Evolutionary conservation across 2,113 vertebrate genomes (phyloP).

Genomic region (Zosterops borbonicus): DNA sequence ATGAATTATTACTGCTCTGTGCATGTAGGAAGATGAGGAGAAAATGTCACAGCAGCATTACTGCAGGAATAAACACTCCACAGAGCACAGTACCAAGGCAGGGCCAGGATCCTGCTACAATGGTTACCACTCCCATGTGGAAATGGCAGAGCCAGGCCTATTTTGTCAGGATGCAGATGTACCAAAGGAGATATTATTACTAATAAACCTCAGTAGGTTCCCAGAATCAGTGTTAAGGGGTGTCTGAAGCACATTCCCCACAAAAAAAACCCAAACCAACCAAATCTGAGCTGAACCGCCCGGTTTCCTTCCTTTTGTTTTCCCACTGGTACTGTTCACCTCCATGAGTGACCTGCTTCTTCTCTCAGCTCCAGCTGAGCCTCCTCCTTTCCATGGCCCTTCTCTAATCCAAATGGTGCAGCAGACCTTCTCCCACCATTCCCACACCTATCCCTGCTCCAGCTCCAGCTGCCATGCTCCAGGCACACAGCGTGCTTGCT

Average conservation of each 20-base stretch:
- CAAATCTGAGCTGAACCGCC: rapidly evolving
- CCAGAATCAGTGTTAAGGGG: background rate
- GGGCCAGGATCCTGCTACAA: background rate
- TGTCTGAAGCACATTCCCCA: background rate
- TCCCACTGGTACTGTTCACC: rapidly evolving
- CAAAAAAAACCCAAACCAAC: background rate
- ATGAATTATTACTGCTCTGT: constrained; percentile 6
- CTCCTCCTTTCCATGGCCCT: background rate
- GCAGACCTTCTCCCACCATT: background rate
- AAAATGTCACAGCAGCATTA: background rate
- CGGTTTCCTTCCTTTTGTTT: background rate
- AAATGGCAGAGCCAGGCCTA: background rate
- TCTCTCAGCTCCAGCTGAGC: background rate
- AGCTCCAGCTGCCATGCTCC: background rate
- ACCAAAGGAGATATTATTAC: background rate
- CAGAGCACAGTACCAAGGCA: rapidly evolving
- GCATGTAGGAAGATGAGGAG: background rate
- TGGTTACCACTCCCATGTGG: background rate
- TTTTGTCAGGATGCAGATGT: background rate
- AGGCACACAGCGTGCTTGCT: background rate
- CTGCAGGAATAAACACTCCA: background rate
- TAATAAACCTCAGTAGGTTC: background rate
- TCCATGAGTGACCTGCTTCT: background rate
- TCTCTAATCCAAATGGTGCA: background rate
- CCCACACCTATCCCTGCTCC: rapidly evolving